phyloP scores from a whole-genome alignment of 1,140 invertebrate species.

The Maniola jurtina region DNA sequence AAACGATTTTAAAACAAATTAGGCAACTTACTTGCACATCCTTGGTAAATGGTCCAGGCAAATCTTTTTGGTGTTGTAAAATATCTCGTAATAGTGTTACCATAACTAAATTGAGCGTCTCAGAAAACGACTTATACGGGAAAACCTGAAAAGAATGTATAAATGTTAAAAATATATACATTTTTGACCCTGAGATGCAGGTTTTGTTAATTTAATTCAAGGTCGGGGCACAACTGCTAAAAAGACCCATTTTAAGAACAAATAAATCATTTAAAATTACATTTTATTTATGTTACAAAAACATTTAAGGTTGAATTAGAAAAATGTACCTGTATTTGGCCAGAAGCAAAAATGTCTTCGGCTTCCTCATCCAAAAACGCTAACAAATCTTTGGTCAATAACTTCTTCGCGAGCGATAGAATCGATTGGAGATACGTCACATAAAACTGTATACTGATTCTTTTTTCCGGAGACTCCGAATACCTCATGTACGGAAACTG shows the following conservation, averaged over 20 bases:
- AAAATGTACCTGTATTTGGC: constrained; percentile 77
- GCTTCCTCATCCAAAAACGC: constrained; percentile 91
- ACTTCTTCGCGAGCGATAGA: constrained; percentile 89
- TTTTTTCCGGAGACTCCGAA: constrained; percentile 83
- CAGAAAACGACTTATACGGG: constrained; percentile 95
- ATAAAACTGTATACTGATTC: constrained; percentile 82
- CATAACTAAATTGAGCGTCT: constrained; percentile 95
- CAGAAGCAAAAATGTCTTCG: constrained; percentile 84
- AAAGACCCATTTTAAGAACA: too few species aligned
- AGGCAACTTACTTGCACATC: constrained; percentile 88
- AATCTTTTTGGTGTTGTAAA: constrained; percentile 92
- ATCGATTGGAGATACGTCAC: constrained; percentile 89
- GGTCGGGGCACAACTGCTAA: too few species aligned
- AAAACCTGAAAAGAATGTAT: constrained; percentile 81
- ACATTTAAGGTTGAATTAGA: not conserved
- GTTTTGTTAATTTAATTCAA: too few species aligned
- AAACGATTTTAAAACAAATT: not conserved
- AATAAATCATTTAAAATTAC: too few species aligned
- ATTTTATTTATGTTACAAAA: too few species aligned
- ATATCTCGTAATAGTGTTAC: constrained; percentile 95
- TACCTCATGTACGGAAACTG: constrained; percentile 90
- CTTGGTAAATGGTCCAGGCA: constrained; percentile 93
- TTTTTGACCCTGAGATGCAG: too few species aligned
- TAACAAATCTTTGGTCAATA: constrained; percentile 93
- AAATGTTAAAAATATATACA: too few species aligned